A percentile compares a stretch with the other conserved stretches of the same genome.
phyloP scores from a whole-genome alignment of 2,113 vertebrate species.

The Caranx melampygus region DNA sequence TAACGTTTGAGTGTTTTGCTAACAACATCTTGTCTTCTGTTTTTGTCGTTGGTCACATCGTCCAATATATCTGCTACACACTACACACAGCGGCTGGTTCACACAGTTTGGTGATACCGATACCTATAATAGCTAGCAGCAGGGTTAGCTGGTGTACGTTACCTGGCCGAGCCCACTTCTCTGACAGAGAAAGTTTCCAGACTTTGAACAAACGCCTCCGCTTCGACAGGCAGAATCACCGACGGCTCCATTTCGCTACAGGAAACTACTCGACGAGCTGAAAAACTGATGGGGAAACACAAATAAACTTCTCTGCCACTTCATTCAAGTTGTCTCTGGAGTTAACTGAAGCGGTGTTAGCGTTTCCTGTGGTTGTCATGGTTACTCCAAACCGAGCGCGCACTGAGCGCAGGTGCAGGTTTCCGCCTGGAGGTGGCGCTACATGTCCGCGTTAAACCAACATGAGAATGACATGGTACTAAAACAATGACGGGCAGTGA shows the following conservation, averaged over 20 bases:
- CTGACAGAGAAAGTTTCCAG: conserved; percentile 84
- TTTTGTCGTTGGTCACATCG: no score
- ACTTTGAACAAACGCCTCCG: conserved; percentile 83
- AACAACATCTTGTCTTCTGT: background rate
- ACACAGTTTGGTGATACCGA: background rate
- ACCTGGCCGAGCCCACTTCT: conserved; percentile 86
- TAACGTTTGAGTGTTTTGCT: background rate
- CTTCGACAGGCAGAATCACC: conserved; percentile 84
- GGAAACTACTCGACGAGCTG: no score
- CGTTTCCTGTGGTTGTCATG: conserved; percentile 61
- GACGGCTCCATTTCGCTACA: conserved; percentile 64
- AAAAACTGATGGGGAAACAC: no score
- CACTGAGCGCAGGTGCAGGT: background rate
- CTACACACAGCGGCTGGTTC: no score
- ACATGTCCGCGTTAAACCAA: background rate
- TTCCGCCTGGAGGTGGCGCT: conserved; percentile 49
- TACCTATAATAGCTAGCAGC: background rate
- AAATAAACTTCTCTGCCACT: background rate
- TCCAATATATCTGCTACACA: no score
- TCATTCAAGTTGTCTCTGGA: background rate
- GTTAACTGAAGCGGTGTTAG: background rate
- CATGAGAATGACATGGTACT: background rate
- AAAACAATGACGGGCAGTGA: background rate
- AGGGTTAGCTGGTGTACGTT: conserved; percentile 22
- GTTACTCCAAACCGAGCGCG: conserved; percentile 64